These are phyloP conservation scores for Actenoides lindsayi DNA, from an alignment of 2,113 vertebrate species.

Conservation along the genomic window DNA sequence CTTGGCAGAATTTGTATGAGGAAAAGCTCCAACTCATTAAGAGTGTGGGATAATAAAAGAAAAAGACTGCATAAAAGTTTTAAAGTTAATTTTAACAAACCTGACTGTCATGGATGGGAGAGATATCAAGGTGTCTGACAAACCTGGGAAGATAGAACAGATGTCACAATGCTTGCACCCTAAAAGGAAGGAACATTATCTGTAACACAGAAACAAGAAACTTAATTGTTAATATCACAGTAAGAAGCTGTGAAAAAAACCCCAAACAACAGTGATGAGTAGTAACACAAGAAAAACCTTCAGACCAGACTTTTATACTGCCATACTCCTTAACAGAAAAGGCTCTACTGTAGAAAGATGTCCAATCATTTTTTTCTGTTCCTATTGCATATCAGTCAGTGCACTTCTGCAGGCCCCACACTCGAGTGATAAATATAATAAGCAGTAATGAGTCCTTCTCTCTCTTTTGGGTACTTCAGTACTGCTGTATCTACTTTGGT, in stretches of 20 bases:
- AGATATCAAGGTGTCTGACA: background rate
- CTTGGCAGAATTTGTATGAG: background rate
- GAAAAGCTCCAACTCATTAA: background rate
- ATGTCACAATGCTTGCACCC: background rate
- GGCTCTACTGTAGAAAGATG: background rate
- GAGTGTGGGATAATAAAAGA: background rate
- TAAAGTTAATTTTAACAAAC: background rate
- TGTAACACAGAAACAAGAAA: background rate
- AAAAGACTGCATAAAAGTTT: background rate
- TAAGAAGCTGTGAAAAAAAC: no score
- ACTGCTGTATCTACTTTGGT: background rate
- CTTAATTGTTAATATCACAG: background rate
- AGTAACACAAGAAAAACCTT: background rate
- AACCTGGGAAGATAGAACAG: background rate
- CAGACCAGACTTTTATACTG: background rate
- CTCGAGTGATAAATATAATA: background rate
- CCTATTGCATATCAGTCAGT: background rate
- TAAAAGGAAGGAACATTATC: background rate
- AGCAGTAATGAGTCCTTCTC: background rate
- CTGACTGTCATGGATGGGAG: background rate
- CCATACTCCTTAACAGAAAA: background rate
- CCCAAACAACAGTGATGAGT: no score
- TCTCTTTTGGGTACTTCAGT: background rate
- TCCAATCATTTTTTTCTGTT: background rate
- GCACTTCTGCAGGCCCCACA: background rate